A percentile compares a stretch with the other conserved stretches of the same genome.
phyloP scores from a whole-genome alignment of 2,797 vertebrate genomes.

The Enoplosus armatus region DNA sequence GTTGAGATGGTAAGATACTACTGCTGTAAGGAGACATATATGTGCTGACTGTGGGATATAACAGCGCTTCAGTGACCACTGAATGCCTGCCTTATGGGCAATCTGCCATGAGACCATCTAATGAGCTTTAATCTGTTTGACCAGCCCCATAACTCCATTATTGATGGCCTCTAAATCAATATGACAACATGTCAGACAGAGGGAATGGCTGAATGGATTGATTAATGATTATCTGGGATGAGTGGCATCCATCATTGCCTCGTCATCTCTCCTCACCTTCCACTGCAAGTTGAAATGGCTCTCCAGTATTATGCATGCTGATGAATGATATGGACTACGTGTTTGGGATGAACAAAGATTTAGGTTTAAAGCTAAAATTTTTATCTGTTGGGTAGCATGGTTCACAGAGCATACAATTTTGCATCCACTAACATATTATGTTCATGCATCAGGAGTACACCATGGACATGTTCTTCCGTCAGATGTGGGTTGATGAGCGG shows the following conservation, averaged over 20 bases:
- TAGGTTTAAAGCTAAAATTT: background rate
- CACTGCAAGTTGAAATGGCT: constrained; percentile 50
- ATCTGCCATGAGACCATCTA: constrained; percentile 77
- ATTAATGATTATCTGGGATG: constrained; percentile 77
- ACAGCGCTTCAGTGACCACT: constrained; percentile 55
- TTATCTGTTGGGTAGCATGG: background rate
- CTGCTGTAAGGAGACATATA: constrained; percentile 31
- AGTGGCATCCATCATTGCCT: constrained; percentile 77
- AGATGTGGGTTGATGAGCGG: constrained; percentile 89
- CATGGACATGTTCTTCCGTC: constrained; percentile 90
- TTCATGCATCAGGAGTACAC: constrained; percentile 77
- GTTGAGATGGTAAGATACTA: constrained; percentile 84
- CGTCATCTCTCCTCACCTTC: constrained; percentile 60
- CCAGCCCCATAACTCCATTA: constrained; percentile 75
- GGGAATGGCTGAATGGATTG: constrained; percentile 73
- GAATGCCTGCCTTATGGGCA: constrained; percentile 67
- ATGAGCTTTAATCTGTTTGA: constrained; percentile 83
- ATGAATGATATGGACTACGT: background rate
- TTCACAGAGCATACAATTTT: background rate
- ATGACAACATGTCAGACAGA: constrained; percentile 76
- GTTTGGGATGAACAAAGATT: background rate
- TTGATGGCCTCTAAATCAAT: constrained; percentile 80
- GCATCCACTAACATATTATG: background rate
- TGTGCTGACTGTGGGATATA: constrained; percentile 49
- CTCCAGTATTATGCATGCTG: constrained; percentile 5